Conservation (phyloP, 1,140 invertebrate species). For the Acyrthosiphon pisum region DNA sequence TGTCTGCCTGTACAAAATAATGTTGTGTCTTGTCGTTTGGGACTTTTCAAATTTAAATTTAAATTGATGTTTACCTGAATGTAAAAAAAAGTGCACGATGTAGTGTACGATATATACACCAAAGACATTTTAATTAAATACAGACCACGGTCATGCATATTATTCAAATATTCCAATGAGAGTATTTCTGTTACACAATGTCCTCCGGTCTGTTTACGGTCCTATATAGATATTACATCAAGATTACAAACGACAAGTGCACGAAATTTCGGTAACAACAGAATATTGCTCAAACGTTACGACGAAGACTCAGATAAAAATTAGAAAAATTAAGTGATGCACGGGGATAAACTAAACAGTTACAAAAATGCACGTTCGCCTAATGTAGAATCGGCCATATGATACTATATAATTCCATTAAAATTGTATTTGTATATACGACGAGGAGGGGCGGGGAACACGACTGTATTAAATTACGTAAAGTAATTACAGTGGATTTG, state of each 20-base stretch:
- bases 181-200: neutral
- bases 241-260: slow-evolving; percentile 1
- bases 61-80: neutral
- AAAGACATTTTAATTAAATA: neutral
- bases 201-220: slow-evolving; percentile 4
- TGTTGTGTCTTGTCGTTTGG: neutral
- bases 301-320: neutral
- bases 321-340: neutral
- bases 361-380: neutral
- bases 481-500: neutral
- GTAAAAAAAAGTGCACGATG: neutral
- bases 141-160: neutral
- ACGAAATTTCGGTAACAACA: neutral
- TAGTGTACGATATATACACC: neutral
- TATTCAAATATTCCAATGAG: neutral
- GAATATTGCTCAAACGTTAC: neutral
- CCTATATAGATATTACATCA: neutral
- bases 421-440: neutral
- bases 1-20: neutral
- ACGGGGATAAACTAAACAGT: neutral
- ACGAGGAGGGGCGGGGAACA: neutral
- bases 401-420: neutral
- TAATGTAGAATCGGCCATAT: neutral
- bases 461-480: neutral
- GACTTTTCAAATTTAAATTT: neutral